Evolutionary conservation across 2,113 vertebrate genomes (phyloP), one percentile per base, ranked within the genome.

Genomic region (Empidonax traillii): DNA sequence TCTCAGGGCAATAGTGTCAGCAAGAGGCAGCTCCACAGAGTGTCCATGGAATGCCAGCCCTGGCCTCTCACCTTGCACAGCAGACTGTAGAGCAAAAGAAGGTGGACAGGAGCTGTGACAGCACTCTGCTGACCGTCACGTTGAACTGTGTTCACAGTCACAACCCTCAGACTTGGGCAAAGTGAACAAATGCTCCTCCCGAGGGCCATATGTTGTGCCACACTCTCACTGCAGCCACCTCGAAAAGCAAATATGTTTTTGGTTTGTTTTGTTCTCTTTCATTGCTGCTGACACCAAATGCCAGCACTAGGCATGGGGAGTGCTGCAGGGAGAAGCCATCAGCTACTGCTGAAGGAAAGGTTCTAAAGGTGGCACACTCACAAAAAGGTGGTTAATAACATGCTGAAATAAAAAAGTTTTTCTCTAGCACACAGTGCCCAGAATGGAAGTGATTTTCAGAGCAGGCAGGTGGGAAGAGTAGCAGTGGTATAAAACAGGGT

Each of bases 71-170:
- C 68, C 55, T 66, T 37, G 37, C 65, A 47, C 2, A 15, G 47
- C 68, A 67, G 31, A 44, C 43, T 77, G 37, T 3, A 28, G 66
- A 55, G 71, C 31, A 56, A 52, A 62, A n/a, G 1, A 56, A 52
- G 63, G 91, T 28, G 62, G 59, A 24, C 19, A 52, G 92, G 79
- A 96, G 21, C 33, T 2, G 51, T 83, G 82, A 89, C 87, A 95
- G 68, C 82, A 92, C 61, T 94, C 82, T 93, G 94, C 33, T 46
- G 77, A 81, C 74, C 76, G 63, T 81, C 83, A 49, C 31, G 84
- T 93, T 96, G 83, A 94, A 88, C 84, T 67, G 51, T 77, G 95
- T 69, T 97, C 94, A 87, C 59, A 85, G 95, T 96, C 94, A 78
- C 85, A 93, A 69, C 76, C 76, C 90, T 94, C 31, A 25, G 92